Conservation (phyloP, 2,888 invertebrate genomes). For the Chrysotoxum bicinctum region DNA sequence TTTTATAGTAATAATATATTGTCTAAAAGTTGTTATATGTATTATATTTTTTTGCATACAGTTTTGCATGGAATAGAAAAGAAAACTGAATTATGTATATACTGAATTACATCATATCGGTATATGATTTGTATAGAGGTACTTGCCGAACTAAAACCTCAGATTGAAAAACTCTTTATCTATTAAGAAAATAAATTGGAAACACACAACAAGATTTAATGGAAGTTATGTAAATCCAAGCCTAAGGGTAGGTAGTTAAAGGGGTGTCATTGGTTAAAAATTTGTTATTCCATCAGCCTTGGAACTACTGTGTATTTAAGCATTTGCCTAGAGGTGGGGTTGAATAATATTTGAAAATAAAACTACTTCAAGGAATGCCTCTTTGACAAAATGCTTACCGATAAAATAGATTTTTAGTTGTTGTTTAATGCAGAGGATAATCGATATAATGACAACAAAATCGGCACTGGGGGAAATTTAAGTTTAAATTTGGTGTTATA, state of each 20-base stretch:
- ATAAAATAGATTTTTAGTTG: neutral
- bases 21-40: conserved; percentile 9
- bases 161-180: conserved; percentile 9
- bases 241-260: neutral
- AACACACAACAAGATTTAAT: conserved; percentile 10
- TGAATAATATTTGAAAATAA: neutral
- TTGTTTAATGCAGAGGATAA: neutral
- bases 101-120: neutral
- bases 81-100: neutral
- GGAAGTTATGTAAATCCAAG: conserved; percentile 1
- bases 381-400: neutral
- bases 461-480: no score
- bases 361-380: neutral
- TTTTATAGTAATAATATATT: neutral
- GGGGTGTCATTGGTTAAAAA: neutral
- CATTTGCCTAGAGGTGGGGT: neutral
- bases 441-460: neutral
- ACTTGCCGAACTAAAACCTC: neutral
- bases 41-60: neutral
- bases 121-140: neutral
- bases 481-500: no score
- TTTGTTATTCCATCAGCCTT: neutral
- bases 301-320: neutral
- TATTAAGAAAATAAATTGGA: conserved; percentile 1
- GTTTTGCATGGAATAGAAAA: neutral